These are phyloP conservation scores for Neoitamus cyanurus DNA, from an alignment of 2,888 invertebrate species.

Conservation along the genomic window DNA sequence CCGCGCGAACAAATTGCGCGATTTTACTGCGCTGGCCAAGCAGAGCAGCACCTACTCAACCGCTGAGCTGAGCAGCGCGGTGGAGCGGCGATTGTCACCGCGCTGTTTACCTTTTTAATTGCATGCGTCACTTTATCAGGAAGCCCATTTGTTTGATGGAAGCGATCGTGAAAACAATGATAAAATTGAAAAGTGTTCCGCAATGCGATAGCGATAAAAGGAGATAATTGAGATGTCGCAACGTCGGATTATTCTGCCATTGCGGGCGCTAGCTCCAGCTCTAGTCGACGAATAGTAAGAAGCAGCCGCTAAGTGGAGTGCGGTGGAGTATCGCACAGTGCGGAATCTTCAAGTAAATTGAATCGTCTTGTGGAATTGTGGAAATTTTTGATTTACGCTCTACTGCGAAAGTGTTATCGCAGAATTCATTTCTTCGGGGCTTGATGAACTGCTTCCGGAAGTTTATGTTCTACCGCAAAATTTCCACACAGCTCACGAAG, in stretches of 20 bases:
- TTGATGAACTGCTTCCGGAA: neutral
- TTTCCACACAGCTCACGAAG: neutral
- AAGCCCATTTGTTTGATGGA: constrained; percentile 32
- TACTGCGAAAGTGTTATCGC: neutral
- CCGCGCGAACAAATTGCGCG: neutral
- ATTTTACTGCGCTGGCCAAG: too few species aligned
- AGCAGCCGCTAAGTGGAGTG: neutral
- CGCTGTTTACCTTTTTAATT: constrained; percentile 27
- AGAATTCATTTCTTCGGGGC: neutral
- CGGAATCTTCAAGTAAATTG: neutral
- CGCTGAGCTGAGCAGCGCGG: neutral
- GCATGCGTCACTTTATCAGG: constrained; percentile 23
- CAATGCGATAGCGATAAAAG: neutral
- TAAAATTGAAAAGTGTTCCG: constrained; percentile 7
- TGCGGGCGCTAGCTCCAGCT: neutral
- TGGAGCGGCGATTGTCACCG: neutral
- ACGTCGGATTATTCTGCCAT: neutral
- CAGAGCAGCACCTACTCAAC: neutral
- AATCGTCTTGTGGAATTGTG: neutral
- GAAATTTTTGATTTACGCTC: constrained; percentile 1
- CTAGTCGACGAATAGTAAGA: too few species aligned
- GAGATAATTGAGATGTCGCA: constrained; percentile 8
- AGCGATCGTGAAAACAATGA: constrained; percentile 27
- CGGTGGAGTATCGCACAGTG: neutral
- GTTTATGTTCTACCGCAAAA: neutral